phyloP scores from a whole-genome alignment of 2,113 vertebrate genomes.

The Scomber japonicus region DNA sequence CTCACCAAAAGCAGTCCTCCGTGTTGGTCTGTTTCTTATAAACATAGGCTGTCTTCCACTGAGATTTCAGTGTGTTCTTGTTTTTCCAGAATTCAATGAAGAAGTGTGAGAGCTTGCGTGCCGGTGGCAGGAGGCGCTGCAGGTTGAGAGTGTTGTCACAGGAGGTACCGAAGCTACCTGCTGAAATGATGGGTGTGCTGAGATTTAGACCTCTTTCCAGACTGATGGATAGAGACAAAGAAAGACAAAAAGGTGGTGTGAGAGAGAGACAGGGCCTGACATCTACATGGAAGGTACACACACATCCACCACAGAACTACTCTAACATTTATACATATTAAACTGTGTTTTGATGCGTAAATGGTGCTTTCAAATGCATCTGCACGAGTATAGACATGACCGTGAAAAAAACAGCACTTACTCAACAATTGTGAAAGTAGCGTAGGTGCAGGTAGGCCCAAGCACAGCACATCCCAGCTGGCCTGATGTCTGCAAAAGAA shows the following conservation, averaged over 20 bases:
- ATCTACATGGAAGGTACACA: not conserved
- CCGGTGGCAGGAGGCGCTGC: slow-evolving; percentile 92
- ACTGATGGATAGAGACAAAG: slow-evolving; percentile 62
- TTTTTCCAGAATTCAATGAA: slow-evolving; percentile 88
- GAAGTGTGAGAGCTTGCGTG: slow-evolving; percentile 91
- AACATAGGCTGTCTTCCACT: slow-evolving; percentile 88
- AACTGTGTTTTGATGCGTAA: not conserved
- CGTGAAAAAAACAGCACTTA: slow-evolving; percentile 81
- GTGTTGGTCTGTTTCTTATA: slow-evolving; percentile 86
- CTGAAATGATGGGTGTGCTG: slow-evolving; percentile 90
- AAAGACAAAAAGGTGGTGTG: not conserved
- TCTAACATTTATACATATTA: not conserved
- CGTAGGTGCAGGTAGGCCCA: slow-evolving; percentile 91
- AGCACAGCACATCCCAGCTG: slow-evolving; percentile 89
- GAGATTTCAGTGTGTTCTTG: slow-evolving; percentile 78
- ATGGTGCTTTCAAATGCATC: not conserved
- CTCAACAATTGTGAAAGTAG: slow-evolving; percentile 92
- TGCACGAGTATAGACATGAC: not conserved
- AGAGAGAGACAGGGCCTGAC: not conserved
- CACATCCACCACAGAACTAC: no score
- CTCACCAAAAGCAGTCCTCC: slow-evolving; percentile 94
- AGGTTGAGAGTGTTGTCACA: slow-evolving; percentile 92
- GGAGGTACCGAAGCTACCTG: slow-evolving; percentile 93
- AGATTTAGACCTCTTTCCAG: slow-evolving; percentile 83
- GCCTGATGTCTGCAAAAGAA: slow-evolving; percentile 68